A percentile compares a stretch with the other conserved stretches of the same genome.
phyloP scores from a whole-genome alignment of 2,797 vertebrate species.

The Helicolenus hilgendorfi region DNA sequence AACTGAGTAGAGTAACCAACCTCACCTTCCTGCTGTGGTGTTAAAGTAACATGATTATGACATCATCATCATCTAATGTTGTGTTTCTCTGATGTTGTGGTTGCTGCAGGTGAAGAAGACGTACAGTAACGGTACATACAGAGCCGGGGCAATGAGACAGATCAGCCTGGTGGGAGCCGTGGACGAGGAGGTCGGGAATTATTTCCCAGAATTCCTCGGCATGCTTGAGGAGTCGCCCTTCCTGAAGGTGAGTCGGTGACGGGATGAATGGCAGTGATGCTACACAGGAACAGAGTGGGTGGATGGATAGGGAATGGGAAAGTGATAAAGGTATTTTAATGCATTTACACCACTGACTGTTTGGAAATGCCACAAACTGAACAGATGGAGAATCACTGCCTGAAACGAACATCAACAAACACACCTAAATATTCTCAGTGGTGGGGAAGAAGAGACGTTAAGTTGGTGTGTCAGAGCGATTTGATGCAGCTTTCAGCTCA shows the following conservation, averaged over 20 bases:
- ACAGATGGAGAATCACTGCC: constrained; percentile 19
- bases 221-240: constrained; percentile 97
- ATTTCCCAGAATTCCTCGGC: constrained; percentile 97
- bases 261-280: background rate
- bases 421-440: constrained; percentile 9
- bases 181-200: constrained; percentile 98
- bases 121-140: constrained; percentile 98
- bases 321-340: background rate
- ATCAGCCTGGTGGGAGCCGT: constrained; percentile 99
- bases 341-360: background rate
- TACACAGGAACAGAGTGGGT: background rate
- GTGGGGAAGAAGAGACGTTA: constrained; percentile 27
- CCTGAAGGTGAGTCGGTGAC: constrained; percentile 94
- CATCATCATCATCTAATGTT: background rate
- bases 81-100: constrained; percentile 35
- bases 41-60: background rate
- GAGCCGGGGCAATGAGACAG: constrained; percentile 98
- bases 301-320: background rate
- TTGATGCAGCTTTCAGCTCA: constrained; percentile 7
- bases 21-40: background rate
- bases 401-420: constrained; percentile 9
- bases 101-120: constrained; percentile 95
- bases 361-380: constrained; percentile 17
- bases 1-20: background rate
- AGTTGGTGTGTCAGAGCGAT: constrained; percentile 32